phyloP scores from a whole-genome alignment of 1,140 invertebrate genomes.

The Scaptomyza montana region DNA sequence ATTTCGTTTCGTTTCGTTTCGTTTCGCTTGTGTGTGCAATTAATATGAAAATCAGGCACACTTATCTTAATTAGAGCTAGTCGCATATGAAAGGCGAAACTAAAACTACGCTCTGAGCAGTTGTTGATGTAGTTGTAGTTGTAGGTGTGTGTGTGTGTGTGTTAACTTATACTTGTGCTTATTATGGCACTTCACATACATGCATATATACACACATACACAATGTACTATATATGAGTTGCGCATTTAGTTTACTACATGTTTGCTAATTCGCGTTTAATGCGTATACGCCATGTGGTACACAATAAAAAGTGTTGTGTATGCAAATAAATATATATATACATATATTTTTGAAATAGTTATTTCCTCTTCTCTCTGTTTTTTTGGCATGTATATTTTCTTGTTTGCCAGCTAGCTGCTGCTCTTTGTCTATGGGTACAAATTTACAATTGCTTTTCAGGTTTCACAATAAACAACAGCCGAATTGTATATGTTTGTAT shows the following conservation, averaged over 20 bases:
- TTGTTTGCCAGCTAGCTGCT: constrained; percentile 17
- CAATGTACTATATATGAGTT: constrained; percentile 37
- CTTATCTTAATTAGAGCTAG: constrained; percentile 79
- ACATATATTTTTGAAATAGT: constrained; percentile 8
- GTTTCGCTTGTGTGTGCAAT: constrained; percentile 57
- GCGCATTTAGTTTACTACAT: constrained; percentile 39
- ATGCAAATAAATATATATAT: constrained; percentile 1
- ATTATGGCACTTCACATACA: constrained; percentile 16
- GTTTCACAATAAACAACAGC: constrained; percentile 63
- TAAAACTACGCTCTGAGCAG: constrained; percentile 9
- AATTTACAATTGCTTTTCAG: constrained; percentile 51
- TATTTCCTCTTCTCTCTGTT: background rate
- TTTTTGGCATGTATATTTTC: background rate
- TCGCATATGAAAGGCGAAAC: constrained; percentile 63
- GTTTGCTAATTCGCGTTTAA: constrained; percentile 46
- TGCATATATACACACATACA: constrained; percentile 5
- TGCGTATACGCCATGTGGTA: constrained; percentile 29
- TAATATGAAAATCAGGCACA: constrained; percentile 82
- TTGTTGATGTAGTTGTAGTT: background rate
- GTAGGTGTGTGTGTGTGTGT: constrained; percentile 19
- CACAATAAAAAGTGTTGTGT: constrained; percentile 8
- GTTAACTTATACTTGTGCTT: constrained; percentile 32
- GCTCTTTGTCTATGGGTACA: constrained; percentile 49
- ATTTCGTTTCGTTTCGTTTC: no score
- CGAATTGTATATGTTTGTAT: constrained; percentile 29